These are phyloP conservation scores for Ophion slaviceki DNA, from an alignment of 2,888 invertebrate genomes.

Conservation along the genomic window DNA sequence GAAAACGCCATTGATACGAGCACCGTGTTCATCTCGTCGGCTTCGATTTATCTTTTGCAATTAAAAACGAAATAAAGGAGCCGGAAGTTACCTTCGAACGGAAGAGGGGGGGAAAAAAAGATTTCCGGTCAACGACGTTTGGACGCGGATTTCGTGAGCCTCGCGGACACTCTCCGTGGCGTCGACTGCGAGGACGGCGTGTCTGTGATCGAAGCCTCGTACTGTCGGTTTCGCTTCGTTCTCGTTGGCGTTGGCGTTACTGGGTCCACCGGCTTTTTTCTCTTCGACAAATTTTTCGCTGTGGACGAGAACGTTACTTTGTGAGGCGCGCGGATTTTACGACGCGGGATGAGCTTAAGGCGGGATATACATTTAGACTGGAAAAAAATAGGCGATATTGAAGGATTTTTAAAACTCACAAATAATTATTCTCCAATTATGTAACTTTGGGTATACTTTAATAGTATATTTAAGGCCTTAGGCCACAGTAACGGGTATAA, in stretches of 20 bases:
- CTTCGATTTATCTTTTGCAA: conserved; percentile 37
- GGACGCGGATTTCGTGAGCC: conserved; percentile 11
- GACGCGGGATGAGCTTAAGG: too few species aligned
- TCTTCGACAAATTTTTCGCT: conserved; percentile 30
- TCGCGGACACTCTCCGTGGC: conserved; percentile 44
- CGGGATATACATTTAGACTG: too few species aligned
- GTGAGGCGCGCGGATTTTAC: neutral
- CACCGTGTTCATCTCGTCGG: conserved; percentile 13
- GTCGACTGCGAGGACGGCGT: conserved; percentile 15
- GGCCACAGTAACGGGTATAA: too few species aligned
- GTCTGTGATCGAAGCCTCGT: neutral
- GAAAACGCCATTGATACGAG: conserved; percentile 13
- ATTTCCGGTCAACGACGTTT: conserved; percentile 25
- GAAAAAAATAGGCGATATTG: too few species aligned
- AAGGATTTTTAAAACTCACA: too few species aligned
- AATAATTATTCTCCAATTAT: too few species aligned
- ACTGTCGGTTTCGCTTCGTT: conserved; percentile 30
- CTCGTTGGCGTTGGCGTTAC: conserved; percentile 16
- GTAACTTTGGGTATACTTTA: too few species aligned
- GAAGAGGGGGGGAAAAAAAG: neutral
- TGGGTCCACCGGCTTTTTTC: conserved; percentile 28
- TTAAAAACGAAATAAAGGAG: conserved; percentile 16
- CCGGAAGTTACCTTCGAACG: neutral
- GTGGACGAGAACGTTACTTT: neutral
- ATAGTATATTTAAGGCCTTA: too few species aligned